phyloP scores from a whole-genome alignment of 2,113 vertebrate genomes.

The Craseonycteris thonglongyai region DNA sequence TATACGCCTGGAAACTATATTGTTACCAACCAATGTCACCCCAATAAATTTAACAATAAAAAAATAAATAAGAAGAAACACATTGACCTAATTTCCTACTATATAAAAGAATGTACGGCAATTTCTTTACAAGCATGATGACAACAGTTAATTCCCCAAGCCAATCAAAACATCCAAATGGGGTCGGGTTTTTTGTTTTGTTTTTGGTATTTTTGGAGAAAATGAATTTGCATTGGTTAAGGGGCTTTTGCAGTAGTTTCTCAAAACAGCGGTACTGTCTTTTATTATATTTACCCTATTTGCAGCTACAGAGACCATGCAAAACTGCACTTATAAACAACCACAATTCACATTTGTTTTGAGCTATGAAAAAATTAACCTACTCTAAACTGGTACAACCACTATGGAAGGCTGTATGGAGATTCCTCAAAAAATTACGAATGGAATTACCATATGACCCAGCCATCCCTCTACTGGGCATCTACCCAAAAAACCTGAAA shows the following conservation, averaged over 20 bases:
- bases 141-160: not conserved
- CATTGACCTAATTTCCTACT: not conserved
- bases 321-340: constrained; percentile 44
- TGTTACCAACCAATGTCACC: too few relatives aligned
- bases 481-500: too few relatives aligned
- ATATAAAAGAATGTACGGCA: constrained; percentile 11
- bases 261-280: not conserved
- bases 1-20: too few relatives aligned
- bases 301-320: constrained; percentile 32
- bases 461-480: too few relatives aligned
- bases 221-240: constrained; percentile 48
- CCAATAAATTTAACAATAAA: too few relatives aligned
- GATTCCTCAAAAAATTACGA: too few relatives aligned
- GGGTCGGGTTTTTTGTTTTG: not conserved
- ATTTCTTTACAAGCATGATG: constrained; percentile 3
- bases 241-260: constrained; percentile 36
- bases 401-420: too few relatives aligned
- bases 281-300: constrained; percentile 4
- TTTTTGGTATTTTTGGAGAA: not conserved
- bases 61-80: too few relatives aligned
- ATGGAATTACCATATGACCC: too few relatives aligned
- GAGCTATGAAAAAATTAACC: constrained; percentile 58
- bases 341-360: constrained; percentile 26
- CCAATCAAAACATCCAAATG: constrained; percentile 2
- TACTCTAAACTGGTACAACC: constrained; percentile 50